Evolutionary conservation across 2,797 vertebrate species (phyloP).

Genomic region (Thaleichthys pacificus): DNA sequence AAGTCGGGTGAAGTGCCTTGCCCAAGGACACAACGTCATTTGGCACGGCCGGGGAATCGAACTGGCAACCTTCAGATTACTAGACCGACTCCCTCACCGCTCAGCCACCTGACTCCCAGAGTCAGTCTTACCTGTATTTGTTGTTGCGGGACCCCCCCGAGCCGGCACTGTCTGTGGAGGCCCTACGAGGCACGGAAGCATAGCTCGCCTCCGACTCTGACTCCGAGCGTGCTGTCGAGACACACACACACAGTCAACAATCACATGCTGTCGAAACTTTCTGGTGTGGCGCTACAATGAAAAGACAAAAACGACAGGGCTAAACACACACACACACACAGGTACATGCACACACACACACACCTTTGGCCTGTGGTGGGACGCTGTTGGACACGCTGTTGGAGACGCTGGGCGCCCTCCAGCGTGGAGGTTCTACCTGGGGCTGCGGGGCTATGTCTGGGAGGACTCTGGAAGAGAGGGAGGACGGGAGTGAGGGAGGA

Average conservation of each 20-base stretch:
- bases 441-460: slow-evolving; percentile 51
- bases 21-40: no score
- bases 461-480: slow-evolving; percentile 73
- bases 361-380: slow-evolving; percentile 54
- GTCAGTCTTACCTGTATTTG: slow-evolving; percentile 64
- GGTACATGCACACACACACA: slow-evolving; percentile 24
- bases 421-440: slow-evolving; percentile 51
- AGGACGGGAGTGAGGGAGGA: slow-evolving; percentile 67
- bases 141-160: slow-evolving; percentile 24
- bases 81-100: no score
- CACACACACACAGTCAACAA: background rate
- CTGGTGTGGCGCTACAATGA: no score
- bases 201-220: slow-evolving; percentile 76
- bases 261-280: background rate
- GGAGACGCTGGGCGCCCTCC: slow-evolving; percentile 44
- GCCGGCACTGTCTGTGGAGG: slow-evolving; percentile 38
- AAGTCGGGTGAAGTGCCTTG: no score
- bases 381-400: slow-evolving; percentile 39
- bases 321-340: slow-evolving; percentile 16
- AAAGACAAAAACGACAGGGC: slow-evolving; percentile 9
- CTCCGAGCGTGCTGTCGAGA: slow-evolving; percentile 54
- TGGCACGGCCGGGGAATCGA: no score
- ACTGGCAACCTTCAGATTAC: no score
- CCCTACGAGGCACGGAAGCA: slow-evolving; percentile 50
- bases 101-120: no score